A percentile compares a stretch with the other conserved stretches of the same genome.
These are phyloP conservation scores for Tor tambroides DNA, from an alignment of 2,113 vertebrate species.

Conservation along the genomic window DNA sequence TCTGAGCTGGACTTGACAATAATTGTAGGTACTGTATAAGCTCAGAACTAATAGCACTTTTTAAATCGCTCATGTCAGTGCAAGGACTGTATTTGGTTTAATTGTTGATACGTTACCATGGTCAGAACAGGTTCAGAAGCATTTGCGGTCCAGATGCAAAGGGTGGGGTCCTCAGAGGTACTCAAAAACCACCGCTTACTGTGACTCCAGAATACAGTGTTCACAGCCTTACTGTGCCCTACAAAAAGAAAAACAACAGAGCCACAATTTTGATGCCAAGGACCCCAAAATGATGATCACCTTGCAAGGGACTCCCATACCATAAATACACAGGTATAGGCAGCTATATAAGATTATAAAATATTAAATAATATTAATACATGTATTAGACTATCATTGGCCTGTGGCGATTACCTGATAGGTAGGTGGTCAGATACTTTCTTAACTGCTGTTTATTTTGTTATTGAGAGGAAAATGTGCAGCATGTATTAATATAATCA, in stretches of 20 bases:
- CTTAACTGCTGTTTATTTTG: not conserved
- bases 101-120: conserved; percentile 76
- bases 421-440: not conserved
- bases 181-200: conserved; percentile 82
- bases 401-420: not conserved
- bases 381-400: not conserved
- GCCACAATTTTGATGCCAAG: not conserved
- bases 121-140: conserved; percentile 70
- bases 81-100: not conserved
- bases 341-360: not conserved
- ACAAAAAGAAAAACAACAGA: conserved; percentile 49
- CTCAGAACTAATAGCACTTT: conserved; percentile 15
- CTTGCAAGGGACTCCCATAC: not conserved
- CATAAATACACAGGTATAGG: not conserved
- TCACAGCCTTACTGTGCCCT: conserved; percentile 86
- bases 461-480: too few relatives aligned
- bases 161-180: conserved; percentile 79
- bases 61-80: conserved; percentile 24
- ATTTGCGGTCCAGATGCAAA: conserved; percentile 80
- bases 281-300: not conserved
- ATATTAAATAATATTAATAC: not conserved
- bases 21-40: conserved; percentile 44
- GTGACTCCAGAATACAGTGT: conserved; percentile 84
- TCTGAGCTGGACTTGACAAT: conserved; percentile 34
- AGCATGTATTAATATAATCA: too few relatives aligned